These are phyloP conservation scores for Lomographa bimaculata DNA, from an alignment of 2,888 invertebrate species.

Conservation along the genomic window DNA sequence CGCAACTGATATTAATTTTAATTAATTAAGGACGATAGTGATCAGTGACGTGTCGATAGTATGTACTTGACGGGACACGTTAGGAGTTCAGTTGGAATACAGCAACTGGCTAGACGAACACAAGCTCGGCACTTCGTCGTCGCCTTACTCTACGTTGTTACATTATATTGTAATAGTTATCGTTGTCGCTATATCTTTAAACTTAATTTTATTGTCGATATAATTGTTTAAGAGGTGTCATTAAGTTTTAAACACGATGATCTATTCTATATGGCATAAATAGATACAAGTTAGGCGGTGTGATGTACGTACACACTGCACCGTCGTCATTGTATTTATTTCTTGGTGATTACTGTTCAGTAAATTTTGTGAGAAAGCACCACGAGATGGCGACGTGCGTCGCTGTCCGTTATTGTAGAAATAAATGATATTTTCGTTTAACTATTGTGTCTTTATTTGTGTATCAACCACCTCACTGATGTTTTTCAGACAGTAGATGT, in stretches of 20 bases:
- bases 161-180: slow-evolving; percentile 47
- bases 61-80: too few relatives aligned
- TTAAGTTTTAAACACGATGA: slow-evolving; percentile 66
- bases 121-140: slow-evolving; percentile 70
- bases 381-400: slow-evolving; percentile 54
- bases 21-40: too few relatives aligned
- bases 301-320: slow-evolving; percentile 51
- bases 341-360: slow-evolving; percentile 71
- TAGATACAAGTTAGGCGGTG: slow-evolving; percentile 68
- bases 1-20: slow-evolving; percentile 28
- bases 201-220: slow-evolving; percentile 65
- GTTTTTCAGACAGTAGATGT: too few relatives aligned
- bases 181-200: slow-evolving; percentile 74
- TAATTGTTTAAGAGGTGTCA: slow-evolving; percentile 66
- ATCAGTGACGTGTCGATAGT: too few relatives aligned
- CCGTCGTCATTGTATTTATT: slow-evolving; percentile 74
- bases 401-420: slow-evolving; percentile 75
- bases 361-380: slow-evolving; percentile 78
- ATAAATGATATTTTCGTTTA: slow-evolving; percentile 84
- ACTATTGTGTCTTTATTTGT: slow-evolving; percentile 57
- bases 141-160: slow-evolving; percentile 75
- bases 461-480: too few relatives aligned
- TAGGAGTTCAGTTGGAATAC: slow-evolving; percentile 54
- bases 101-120: slow-evolving; percentile 40
- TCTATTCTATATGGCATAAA: slow-evolving; percentile 67